phyloP scores from a whole-genome alignment of 2,888 invertebrate species.

The Sinodicranocentrus sp. region DNA sequence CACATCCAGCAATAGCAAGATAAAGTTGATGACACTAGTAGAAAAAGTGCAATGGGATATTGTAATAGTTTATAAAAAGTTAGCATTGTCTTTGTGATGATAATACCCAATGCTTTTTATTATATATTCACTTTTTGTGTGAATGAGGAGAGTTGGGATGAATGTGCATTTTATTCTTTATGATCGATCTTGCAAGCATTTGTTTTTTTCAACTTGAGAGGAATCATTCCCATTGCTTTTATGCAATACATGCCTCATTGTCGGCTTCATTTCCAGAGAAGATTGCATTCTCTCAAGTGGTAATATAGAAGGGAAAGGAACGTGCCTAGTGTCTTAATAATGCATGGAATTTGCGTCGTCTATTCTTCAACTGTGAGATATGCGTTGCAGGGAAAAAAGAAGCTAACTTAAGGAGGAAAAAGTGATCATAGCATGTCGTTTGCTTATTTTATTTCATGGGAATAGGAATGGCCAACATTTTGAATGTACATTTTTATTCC shows the following conservation, averaged over 20 bases:
- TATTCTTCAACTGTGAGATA: no score
- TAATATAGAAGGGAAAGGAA: background rate
- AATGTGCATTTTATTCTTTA: constrained; percentile 15
- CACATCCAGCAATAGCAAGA: no score
- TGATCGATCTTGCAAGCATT: constrained; percentile 4
- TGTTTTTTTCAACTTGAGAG: background rate
- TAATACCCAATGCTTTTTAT: background rate
- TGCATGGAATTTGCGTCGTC: no score
- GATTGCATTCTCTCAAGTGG: background rate
- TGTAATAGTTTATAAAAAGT: no score
- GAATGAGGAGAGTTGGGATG: background rate
- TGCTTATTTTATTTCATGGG: no score
- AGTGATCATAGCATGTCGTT: no score
- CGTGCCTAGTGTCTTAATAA: background rate
- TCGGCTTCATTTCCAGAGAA: constrained; percentile 17
- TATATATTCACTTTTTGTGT: background rate
- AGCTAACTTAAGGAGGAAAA: no score
- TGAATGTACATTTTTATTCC: background rate
- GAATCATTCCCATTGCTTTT: no score
- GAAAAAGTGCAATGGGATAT: no score
- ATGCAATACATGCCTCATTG: constrained; percentile 20
- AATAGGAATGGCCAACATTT: background rate
- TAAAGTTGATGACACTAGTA: no score
- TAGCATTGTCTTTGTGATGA: background rate
- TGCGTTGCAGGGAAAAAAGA: no score